phyloP scores from a whole-genome alignment of 1,140 invertebrate genomes.

The Musca vetustissima region DNA sequence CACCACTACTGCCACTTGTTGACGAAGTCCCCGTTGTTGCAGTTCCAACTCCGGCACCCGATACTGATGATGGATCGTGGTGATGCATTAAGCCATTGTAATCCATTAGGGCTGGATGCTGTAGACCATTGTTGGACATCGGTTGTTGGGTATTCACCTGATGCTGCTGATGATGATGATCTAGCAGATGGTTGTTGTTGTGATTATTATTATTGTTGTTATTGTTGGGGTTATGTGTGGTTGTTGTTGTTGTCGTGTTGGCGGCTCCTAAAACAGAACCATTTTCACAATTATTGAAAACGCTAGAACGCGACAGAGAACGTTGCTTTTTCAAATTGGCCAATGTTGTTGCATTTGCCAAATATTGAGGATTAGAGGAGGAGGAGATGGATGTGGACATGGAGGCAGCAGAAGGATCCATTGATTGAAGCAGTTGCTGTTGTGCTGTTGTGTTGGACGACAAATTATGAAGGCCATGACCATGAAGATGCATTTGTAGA shows the following conservation, averaged over 20 bases:
- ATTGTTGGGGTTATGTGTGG: constrained; percentile 38
- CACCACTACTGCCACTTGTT: constrained; percentile 52
- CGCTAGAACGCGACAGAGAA: constrained; percentile 71
- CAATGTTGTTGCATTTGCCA: constrained; percentile 61
- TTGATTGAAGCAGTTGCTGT: constrained; percentile 28
- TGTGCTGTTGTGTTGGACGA: constrained; percentile 37
- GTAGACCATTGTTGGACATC: constrained; percentile 4
- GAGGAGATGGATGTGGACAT: constrained; percentile 34
- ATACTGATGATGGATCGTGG: constrained; percentile 49
- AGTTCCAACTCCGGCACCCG: constrained; percentile 53
- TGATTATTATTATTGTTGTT: constrained; percentile 37
- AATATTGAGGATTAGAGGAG: not conserved
- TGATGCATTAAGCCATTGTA: constrained; percentile 30
- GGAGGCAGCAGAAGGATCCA: constrained; percentile 28
- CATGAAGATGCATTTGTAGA: constrained; percentile 35
- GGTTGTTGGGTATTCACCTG: constrained; percentile 29
- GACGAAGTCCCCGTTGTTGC: constrained; percentile 9
- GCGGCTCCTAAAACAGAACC: constrained; percentile 53
- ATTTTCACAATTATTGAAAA: constrained; percentile 49
- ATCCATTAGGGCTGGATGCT: constrained; percentile 38
- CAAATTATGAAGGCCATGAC: constrained; percentile 47
- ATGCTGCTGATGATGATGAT: too few relatives aligned
- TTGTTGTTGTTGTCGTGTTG: constrained; percentile 30
- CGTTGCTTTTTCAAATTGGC: constrained; percentile 89
- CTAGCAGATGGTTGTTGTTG: constrained; percentile 35